A percentile compares a stretch with the other conserved stretches of the same genome.
Conservation (phyloP, 2,888 invertebrate species). For the Limnephilus rhombicus region DNA sequence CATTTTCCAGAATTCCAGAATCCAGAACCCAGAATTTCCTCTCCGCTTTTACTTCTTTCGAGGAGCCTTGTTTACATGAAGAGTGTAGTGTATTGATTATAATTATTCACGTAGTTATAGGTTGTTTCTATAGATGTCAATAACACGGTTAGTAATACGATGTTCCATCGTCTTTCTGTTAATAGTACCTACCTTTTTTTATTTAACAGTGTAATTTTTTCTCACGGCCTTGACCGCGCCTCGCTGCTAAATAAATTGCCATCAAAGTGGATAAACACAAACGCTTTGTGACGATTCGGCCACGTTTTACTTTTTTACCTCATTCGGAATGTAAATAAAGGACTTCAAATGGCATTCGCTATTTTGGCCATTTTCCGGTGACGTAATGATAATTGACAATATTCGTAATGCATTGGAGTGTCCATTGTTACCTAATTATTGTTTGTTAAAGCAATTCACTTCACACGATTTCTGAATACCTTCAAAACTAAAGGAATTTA, state of each 20-base stretch:
- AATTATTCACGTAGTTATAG: no score
- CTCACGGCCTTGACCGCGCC: constrained; percentile 16
- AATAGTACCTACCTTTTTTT: background rate
- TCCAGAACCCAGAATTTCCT: no score
- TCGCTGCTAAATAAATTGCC: constrained; percentile 31
- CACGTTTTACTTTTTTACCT: background rate
- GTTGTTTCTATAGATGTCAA: no score
- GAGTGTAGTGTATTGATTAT: no score
- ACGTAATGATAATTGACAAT: constrained; percentile 4
- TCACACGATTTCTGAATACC: background rate
- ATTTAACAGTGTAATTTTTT: constrained; percentile 21
- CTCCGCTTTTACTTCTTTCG: no score
- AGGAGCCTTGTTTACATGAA: no score
- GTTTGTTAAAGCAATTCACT: constrained; percentile 18
- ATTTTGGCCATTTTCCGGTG: constrained; percentile 25
- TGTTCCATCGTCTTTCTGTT: background rate
- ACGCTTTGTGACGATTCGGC: background rate
- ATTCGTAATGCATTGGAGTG: constrained; percentile 9
- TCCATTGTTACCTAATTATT: background rate
- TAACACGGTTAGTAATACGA: no score
- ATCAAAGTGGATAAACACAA: constrained; percentile 25
- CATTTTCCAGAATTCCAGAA: no score
- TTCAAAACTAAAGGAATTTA: background rate
- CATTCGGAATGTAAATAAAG: constrained; percentile 13
- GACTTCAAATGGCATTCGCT: constrained; percentile 9